Conservation (phyloP, 2,888 invertebrate species). For the Graphium colonna region DNA sequence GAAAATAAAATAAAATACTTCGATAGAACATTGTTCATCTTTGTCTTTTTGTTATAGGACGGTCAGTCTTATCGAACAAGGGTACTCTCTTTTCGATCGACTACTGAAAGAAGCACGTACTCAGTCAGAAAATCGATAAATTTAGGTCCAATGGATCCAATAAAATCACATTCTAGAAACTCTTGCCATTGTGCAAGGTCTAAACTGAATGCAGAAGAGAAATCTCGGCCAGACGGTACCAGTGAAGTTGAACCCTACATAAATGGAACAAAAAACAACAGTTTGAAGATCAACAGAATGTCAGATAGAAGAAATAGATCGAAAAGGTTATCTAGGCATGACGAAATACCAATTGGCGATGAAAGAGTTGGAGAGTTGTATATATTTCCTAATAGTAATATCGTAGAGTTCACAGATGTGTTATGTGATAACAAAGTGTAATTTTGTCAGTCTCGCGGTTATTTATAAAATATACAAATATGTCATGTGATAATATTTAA, state of each 20-base stretch:
- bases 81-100: slow-evolving; percentile 66
- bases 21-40: slow-evolving; percentile 10
- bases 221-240: slow-evolving; percentile 46
- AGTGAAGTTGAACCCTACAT: slow-evolving; percentile 44
- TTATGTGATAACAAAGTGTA: slow-evolving; percentile 69
- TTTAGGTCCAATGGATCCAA: slow-evolving; percentile 46
- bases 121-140: slow-evolving; percentile 61
- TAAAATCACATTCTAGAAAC: slow-evolving; percentile 48
- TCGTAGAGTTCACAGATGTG: slow-evolving; percentile 70
- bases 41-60: slow-evolving; percentile 49
- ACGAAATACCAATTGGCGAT: slow-evolving; percentile 54
- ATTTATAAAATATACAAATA: slow-evolving; percentile 24
- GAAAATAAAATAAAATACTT: slow-evolving; percentile 8
- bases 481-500: slow-evolving; percentile 20
- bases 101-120: slow-evolving; percentile 62
- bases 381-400: slow-evolving; percentile 70
- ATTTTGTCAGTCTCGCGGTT: slow-evolving; percentile 31
- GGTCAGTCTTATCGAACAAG: slow-evolving; percentile 69
- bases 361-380: slow-evolving; percentile 69
- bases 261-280: slow-evolving; percentile 31
- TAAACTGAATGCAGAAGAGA: slow-evolving; percentile 39
- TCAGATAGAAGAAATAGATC: slow-evolving; percentile 41
- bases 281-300: slow-evolving; percentile 22
- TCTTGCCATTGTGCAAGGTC: slow-evolving; percentile 56
- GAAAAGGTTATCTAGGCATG: slow-evolving; percentile 38